These are phyloP conservation scores for Elysia chlorotica DNA, from an alignment of 1,140 invertebrate species.

Conservation along the genomic window DNA sequence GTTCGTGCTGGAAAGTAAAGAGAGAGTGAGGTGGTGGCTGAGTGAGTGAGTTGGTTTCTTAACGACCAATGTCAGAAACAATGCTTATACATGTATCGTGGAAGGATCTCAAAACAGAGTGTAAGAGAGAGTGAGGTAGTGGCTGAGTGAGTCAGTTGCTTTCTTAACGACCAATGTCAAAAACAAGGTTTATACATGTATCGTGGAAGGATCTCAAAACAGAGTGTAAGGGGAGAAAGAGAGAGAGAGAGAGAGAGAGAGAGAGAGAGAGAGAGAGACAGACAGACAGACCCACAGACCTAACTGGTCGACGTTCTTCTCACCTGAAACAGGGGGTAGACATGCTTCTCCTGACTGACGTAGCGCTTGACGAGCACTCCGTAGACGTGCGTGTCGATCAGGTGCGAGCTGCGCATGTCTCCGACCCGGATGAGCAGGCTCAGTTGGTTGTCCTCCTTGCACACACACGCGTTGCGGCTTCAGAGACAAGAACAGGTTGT, in stretches of 20 bases:
- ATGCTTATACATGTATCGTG: too few species aligned
- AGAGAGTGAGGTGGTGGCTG: not conserved
- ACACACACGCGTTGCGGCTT: slow-evolving; percentile 49
- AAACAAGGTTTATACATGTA: too few species aligned
- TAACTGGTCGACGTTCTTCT: too few species aligned
- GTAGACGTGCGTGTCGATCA: slow-evolving; percentile 69
- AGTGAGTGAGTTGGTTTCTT: too few species aligned
- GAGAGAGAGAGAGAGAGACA: slow-evolving; percentile 11
- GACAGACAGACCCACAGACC: not conserved
- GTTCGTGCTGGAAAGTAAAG: slow-evolving; percentile 24
- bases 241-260: slow-evolving; percentile 10
- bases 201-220: too few species aligned
- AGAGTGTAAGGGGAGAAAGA: not conserved
- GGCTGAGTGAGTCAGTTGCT: too few species aligned
- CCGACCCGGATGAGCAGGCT: slow-evolving; percentile 69
- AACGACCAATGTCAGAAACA: too few species aligned
- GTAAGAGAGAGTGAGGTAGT: slow-evolving; percentile 4
- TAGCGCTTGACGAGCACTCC: slow-evolving; percentile 61
- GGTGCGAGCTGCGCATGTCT: slow-evolving; percentile 52
- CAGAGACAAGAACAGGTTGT: not conserved
- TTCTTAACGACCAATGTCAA: too few species aligned
- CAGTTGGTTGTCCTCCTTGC: slow-evolving; percentile 76
- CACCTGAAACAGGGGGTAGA: slow-evolving; percentile 45
- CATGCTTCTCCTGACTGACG: slow-evolving; percentile 46
- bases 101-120: not conserved